Conservation (phyloP, 2,797 vertebrate species). For the Lacerta agilis region DNA sequence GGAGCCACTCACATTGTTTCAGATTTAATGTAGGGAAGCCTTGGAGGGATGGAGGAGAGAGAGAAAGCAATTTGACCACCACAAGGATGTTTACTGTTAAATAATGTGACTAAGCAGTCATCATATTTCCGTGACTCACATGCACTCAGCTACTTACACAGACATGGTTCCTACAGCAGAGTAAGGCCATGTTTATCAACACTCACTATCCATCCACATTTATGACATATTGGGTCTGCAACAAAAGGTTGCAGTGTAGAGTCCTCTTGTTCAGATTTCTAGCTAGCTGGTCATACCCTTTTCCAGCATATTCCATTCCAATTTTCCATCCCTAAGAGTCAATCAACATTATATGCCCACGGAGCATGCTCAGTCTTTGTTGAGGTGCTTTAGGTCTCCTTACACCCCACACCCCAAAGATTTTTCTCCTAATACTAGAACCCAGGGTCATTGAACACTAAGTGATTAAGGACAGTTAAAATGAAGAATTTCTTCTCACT, state of each 20-base stretch:
- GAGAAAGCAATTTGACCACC: not conserved
- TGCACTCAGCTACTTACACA: not conserved
- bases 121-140: not conserved
- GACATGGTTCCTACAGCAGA: not conserved
- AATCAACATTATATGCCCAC: no score
- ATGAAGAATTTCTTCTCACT: no score
- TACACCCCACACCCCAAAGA: no score
- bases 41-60: not conserved
- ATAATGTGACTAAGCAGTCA: not conserved
- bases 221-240: not conserved
- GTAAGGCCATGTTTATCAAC: not conserved
- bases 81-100: not conserved
- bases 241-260: not conserved
- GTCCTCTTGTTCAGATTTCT: no score
- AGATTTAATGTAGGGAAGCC: not conserved
- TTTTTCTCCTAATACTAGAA: no score
- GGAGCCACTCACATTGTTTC: not conserved
- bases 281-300: no score
- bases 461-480: no score
- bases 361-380: no score
- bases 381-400: no score
- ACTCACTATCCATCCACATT: not conserved
- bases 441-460: no score
- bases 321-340: no score
- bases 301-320: no score